Base-by-base conservation (phyloP, 2,113 vertebrate genomes). In the Pithys albifrons region DNA sequence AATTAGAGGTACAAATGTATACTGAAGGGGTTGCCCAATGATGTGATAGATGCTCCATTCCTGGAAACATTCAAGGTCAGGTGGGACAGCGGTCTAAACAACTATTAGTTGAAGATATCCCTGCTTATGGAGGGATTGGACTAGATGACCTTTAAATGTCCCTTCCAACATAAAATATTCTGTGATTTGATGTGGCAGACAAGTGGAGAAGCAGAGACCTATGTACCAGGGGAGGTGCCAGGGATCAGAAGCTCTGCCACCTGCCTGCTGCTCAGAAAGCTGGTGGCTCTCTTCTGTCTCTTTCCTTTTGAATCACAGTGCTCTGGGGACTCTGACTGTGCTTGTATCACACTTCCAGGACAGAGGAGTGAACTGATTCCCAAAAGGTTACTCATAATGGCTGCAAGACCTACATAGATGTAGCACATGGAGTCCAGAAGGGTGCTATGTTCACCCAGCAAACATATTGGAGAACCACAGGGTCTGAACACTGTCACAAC, bases 201-300 rank as follows among this genome's bases (percentile, higher is more conserved):
- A 39, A 49, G 24, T 4, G 3, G 49, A 69, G 64, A 82, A 89
- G 25, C 2, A 4, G 39, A 52, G 41, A 55, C 17, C 24, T 8
- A 2, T 2, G 5, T 52, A 55, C n/a, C 3, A 5, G 46, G 24
- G 43, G 51, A 79, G 15, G 31, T 71, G 37, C 14, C 7, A 22
- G 52, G 48, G 64, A 61, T 39, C 2, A 4, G 58, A 28, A 83
- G 51, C 39, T 83, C 51, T 88, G 77, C 37, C 27, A 72, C 35
- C 2, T 1, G 33, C 25, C 51, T 45, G 41, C 45, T 79, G 39
- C 57, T 91, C 37, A 66, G 72, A 35, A 31, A 43, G 59, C 5
- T 14, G 4, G 27, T 0, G 0, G 29, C 27, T 52, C 77, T 59
- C 46, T 6, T 3, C 52, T 17, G 6, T 15, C 25, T 69, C 25